Conservation (phyloP, 2,113 vertebrate genomes). For the Mobula hypostoma region DNA sequence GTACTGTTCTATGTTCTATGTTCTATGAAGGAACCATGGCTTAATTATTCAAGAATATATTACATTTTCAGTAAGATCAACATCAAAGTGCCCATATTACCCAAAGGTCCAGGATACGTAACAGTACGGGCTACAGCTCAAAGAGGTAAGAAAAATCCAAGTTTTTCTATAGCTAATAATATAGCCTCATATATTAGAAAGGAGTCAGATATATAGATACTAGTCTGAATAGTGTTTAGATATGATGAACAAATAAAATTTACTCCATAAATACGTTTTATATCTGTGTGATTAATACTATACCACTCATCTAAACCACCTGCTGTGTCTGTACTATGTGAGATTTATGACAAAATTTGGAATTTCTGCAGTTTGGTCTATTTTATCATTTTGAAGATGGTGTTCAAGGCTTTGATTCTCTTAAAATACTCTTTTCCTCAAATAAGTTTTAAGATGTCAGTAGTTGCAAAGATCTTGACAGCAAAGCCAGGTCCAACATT, state of each 20-base stretch:
- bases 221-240: neutral
- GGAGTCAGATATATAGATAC: neutral
- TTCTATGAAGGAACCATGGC: neutral
- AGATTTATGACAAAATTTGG: neutral
- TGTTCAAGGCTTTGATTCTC: neutral
- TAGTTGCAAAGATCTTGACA: neutral
- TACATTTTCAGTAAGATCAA: conserved; percentile 67
- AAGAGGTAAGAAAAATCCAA: neutral
- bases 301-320: neutral
- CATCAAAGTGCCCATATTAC: conserved; percentile 74
- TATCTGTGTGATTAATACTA: neutral
- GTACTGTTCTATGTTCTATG: too few species aligned
- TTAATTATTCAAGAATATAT: neutral
- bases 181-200: neutral
- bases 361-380: neutral
- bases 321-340: neutral
- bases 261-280: neutral
- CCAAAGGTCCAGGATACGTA: conserved; percentile 73
- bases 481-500: neutral
- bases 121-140: conserved; percentile 57
- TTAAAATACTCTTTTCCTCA: neutral
- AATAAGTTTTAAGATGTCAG: neutral
- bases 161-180: neutral
- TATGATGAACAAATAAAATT: too few species aligned
- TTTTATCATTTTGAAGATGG: neutral